Percentiles rank a stretch among this genome's conserved stretches.
These are phyloP conservation scores for Phasianus colchicus DNA, from an alignment of 2,113 vertebrate species.

Conservation along the genomic window DNA sequence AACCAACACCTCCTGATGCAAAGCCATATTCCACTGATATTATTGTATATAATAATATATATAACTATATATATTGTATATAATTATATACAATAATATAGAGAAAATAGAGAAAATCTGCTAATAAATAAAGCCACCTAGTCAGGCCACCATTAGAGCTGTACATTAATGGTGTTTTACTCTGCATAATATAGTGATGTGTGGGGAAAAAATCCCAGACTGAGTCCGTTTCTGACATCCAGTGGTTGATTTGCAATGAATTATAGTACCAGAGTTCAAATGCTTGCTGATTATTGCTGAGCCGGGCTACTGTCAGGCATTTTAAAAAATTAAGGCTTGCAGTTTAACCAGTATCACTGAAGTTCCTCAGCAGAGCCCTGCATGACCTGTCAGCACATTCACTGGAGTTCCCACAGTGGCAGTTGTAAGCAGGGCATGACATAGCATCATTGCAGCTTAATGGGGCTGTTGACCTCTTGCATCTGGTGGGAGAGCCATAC, in stretches of 20 bases:
- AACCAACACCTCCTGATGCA: neutral
- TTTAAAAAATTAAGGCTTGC: slow-evolving; percentile 15
- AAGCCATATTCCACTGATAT: neutral
- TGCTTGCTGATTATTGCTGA: slow-evolving; percentile 26
- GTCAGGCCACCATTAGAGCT: neutral
- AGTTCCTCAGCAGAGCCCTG: neutral
- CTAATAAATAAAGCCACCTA: neutral
- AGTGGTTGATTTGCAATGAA: neutral
- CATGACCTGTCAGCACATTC: neutral
- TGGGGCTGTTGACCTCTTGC: neutral
- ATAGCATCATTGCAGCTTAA: neutral
- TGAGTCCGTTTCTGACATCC: slow-evolving; percentile 26
- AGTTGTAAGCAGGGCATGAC: rapidly evolving
- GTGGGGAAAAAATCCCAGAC: neutral
- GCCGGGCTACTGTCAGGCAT: neutral
- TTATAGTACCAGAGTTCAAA: neutral
- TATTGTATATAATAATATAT: neutral
- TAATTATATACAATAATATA: neutral
- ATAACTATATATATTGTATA: neutral
- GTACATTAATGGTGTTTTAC: neutral
- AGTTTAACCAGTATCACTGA: neutral
- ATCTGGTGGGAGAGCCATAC: neutral
- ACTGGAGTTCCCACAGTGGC: neutral
- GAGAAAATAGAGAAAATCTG: neutral
- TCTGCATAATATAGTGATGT: neutral